phyloP scores from a whole-genome alignment of 2,113 vertebrate species.

The Nesoenas mayeri region DNA sequence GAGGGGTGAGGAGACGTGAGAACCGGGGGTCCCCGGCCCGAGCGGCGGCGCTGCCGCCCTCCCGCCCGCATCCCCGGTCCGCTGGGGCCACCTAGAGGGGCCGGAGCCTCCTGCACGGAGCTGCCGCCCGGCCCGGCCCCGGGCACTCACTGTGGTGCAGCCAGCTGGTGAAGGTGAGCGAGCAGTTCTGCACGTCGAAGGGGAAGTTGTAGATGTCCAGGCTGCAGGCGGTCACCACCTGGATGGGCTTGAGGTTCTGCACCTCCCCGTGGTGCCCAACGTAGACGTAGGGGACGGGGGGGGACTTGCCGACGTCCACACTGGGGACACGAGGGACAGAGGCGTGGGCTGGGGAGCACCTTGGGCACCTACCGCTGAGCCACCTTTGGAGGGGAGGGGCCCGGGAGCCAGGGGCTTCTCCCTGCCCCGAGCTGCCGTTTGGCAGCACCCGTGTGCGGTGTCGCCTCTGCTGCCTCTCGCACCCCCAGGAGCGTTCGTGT shows the following conservation, averaged over 20 bases:
- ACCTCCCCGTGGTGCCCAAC: slow-evolving; percentile 85
- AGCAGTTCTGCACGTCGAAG: slow-evolving; percentile 97
- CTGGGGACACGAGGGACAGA: slow-evolving; percentile 66
- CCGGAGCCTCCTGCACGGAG: not conserved
- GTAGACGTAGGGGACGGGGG: slow-evolving; percentile 92
- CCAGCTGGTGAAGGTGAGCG: slow-evolving; percentile 97
- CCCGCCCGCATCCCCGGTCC: not conserved
- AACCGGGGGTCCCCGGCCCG: not conserved
- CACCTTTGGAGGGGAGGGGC: not conserved
- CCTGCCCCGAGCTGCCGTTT: not conserved
- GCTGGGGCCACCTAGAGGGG: slow-evolving; percentile 58
- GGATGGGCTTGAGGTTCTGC: slow-evolving; percentile 95
- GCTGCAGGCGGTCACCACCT: slow-evolving; percentile 94
- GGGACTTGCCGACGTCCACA: slow-evolving; percentile 95
- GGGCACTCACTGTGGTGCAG: slow-evolving; percentile 70
- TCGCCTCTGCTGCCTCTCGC: not conserved
- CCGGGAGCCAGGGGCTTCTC: fast-evolving
- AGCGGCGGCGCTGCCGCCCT: not conserved
- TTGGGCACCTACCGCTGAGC: not conserved
- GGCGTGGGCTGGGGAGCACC: not conserved
- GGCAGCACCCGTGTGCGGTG: fast-evolving
- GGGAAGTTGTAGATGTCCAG: slow-evolving; percentile 99
- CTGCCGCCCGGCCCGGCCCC: not conserved
- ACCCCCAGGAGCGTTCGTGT: fast-evolving
- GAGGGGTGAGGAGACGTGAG: not conserved